Evolutionary conservation across 2,113 vertebrate species (phyloP).

Genomic region (Esox niger): DNA sequence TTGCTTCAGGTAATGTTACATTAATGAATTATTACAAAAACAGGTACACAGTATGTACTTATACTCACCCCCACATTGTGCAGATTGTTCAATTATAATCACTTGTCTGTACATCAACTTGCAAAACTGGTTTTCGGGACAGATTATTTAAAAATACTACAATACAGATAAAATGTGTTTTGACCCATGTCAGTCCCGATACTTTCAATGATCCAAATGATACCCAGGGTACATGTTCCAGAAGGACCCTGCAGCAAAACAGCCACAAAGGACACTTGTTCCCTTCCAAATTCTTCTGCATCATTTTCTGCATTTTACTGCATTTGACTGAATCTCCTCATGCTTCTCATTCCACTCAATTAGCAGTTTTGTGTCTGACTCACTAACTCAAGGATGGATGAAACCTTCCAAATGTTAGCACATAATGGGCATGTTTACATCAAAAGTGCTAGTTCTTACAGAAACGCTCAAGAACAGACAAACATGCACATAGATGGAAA

Average conservation of each 20-base stretch:
- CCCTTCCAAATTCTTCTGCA: slow-evolving; percentile 59
- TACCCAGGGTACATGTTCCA: slow-evolving; percentile 42
- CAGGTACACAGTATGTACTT: no score
- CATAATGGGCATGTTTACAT: slow-evolving; percentile 27
- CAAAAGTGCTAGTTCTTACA: background rate
- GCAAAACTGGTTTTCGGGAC: no score
- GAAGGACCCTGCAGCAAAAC: slow-evolving; percentile 49
- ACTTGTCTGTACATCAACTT: no score
- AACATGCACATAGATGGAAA: background rate
- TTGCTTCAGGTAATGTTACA: no score
- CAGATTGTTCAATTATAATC: no score
- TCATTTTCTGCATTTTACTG: slow-evolving; percentile 68
- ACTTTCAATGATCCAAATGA: slow-evolving; percentile 47
- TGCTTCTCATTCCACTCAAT: slow-evolving; percentile 58
- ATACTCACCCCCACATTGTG: no score
- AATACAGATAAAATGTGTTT: no score
- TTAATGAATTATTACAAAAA: no score
- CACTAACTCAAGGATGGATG: slow-evolving; percentile 30
- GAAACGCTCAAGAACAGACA: background rate
- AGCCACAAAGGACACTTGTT: slow-evolving; percentile 60
- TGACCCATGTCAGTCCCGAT: no score
- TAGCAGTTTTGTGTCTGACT: slow-evolving; percentile 53
- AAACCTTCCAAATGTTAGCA: slow-evolving; percentile 37
- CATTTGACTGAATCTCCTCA: slow-evolving; percentile 65
- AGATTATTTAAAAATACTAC: no score